A percentile compares a stretch with the other conserved stretches of the same genome.
These are phyloP conservation scores for Isoperla grammatica DNA, from an alignment of 2,888 invertebrate genomes.

Conservation along the genomic window DNA sequence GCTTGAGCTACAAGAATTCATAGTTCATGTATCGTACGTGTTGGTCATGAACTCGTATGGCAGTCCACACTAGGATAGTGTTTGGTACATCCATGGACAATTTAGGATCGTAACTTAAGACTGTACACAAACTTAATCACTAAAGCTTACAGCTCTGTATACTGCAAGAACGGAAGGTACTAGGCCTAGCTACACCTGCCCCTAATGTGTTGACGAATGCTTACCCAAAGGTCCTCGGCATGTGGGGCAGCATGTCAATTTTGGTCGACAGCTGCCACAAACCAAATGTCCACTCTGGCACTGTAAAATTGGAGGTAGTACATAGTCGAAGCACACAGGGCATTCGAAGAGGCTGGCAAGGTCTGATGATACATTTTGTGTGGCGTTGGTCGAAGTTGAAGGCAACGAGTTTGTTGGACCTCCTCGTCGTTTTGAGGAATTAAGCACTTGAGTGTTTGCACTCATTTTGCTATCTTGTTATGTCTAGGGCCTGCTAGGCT, in stretches of 20 bases:
- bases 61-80: no score
- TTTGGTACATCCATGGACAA: no score
- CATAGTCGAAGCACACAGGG: conserved; percentile 99
- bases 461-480: conserved; percentile 7
- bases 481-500: no score
- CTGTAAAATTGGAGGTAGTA: conserved; percentile 96
- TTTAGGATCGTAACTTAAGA: no score
- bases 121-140: no score
- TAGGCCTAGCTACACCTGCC: no score
- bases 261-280: conserved; percentile 95
- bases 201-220: no score
- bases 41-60: no score
- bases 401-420: conserved; percentile 30
- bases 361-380: conserved; percentile 60
- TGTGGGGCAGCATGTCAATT: conserved; percentile 95
- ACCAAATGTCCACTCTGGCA: conserved; percentile 99
- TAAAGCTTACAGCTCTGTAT: no score
- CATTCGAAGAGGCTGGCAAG: conserved; percentile 89
- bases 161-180: no score
- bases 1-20: no score
- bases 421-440: conserved; percentile 23
- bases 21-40: no score
- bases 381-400: conserved; percentile 48
- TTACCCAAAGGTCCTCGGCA: conserved; percentile 89
- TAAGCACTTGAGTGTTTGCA: not conserved